phyloP scores from a whole-genome alignment of 1,140 invertebrate genomes.

The Plectrocnemia conspersa region DNA sequence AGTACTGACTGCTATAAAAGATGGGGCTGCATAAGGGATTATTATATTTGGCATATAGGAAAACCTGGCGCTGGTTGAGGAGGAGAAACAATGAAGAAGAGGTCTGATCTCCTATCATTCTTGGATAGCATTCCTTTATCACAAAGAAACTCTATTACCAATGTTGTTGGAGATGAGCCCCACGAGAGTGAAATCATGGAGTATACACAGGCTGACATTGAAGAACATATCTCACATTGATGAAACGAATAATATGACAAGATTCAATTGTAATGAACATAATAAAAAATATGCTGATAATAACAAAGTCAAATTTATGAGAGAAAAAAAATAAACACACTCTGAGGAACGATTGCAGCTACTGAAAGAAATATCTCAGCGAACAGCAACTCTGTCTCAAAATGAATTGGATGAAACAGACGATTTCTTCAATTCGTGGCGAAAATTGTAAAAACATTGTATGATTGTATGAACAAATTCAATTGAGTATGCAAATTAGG shows the following conservation, averaged over 20 bases:
- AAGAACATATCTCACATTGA: neutral
- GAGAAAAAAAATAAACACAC: too few species aligned
- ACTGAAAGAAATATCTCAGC: too few species aligned
- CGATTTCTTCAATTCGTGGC: neutral
- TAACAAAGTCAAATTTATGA: too few species aligned
- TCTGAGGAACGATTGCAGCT: too few species aligned
- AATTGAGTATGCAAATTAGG: conserved; percentile 6
- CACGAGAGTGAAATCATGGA: conserved; percentile 1
- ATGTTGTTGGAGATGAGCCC: conserved; percentile 19
- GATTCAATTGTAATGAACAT: too few species aligned
- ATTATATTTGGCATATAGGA: conserved; percentile 28
- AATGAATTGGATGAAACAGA: conserved; percentile 1
- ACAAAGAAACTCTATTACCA: conserved; percentile 26
- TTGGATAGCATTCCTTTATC: conserved; percentile 26
- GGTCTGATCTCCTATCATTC: conserved; percentile 27
- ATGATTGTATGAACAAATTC: too few species aligned
- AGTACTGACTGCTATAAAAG: conserved; percentile 28
- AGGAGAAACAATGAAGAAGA: conserved; percentile 25
- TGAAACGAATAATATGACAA: neutral
- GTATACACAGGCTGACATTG: conserved; percentile 16
- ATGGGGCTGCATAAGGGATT: conserved; percentile 30
- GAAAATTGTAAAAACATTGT: conserved; percentile 12
- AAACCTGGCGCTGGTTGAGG: conserved; percentile 15
- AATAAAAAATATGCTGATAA: too few species aligned
- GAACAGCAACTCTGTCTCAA: too few species aligned